Evolutionary conservation across 2,888 invertebrate genomes (phyloP).

Genomic region (Sialis fuliginosa): DNA sequence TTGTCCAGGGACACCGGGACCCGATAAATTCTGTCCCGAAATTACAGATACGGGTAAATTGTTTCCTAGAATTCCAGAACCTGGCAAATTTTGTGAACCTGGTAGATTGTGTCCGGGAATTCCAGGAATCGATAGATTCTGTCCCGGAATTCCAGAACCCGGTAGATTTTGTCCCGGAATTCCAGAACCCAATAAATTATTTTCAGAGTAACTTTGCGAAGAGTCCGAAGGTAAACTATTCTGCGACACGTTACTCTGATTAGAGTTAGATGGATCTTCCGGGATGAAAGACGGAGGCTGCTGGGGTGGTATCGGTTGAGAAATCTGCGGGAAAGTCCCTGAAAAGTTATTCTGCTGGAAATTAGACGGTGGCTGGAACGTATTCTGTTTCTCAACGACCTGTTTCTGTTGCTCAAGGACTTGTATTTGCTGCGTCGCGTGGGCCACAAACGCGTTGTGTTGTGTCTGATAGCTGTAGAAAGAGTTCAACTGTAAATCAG

Average conservation of each 20-base stretch:
- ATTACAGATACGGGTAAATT: too few species aligned
- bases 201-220: not conserved
- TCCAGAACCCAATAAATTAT: not conserved
- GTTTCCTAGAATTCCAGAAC: slow-evolving; percentile 4
- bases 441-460: slow-evolving; percentile 87
- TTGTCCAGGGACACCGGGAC: too few species aligned
- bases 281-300: slow-evolving; percentile 12
- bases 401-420: slow-evolving; percentile 66
- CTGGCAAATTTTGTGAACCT: slow-evolving; percentile 5
- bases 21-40: too few species aligned
- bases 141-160: slow-evolving; percentile 7
- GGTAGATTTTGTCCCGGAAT: slow-evolving; percentile 4
- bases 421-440: slow-evolving; percentile 77
- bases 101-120: slow-evolving; percentile 5
- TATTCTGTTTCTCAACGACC: slow-evolving; percentile 36
- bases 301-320: slow-evolving; percentile 16
- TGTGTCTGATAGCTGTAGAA: slow-evolving; percentile 65
- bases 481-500: not conserved
- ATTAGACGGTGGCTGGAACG: slow-evolving; percentile 25
- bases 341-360: slow-evolving; percentile 8
- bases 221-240: slow-evolving; percentile 1
- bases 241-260: slow-evolving; percentile 4
- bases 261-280: slow-evolving; percentile 5
- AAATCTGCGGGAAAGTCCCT: slow-evolving; percentile 8
- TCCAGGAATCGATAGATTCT: slow-evolving; percentile 17